Base-by-base conservation (phyloP, 2,113 vertebrate genomes). In the Psephotus haematonotus region DNA sequence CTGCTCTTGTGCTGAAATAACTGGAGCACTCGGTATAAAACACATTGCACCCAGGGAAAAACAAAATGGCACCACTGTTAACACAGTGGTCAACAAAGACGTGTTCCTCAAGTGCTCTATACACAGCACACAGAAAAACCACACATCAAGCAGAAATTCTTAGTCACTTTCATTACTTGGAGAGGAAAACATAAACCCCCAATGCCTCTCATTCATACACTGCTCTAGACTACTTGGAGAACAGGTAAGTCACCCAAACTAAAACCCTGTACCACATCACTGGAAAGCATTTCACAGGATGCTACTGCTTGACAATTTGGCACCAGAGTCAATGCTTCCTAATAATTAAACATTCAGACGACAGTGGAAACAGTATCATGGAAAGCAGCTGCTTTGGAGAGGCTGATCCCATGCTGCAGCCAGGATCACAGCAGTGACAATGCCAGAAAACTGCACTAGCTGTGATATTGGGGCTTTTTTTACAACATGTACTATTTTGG, bases 101-200 rank as follows among this genome's bases (percentile, higher is more conserved):
- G 0, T 3, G 7, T 29, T 27, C 62, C 7, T 23, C 62, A 31
- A 25, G 59, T 0, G 1, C 29, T 17, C 8, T 1, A 29, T 2
- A n/a, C 49, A 41, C 13, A 59, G 62, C 57, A 28, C 27, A 9
- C 1, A 3, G 14, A 50, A 64, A 18, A 93, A 6, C 19, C 77
- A 52, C 29, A 28, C 13, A 1, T 2, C 1, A 0, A 71, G 75
- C 15, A 78, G 31, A 82, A 85, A 52, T 47, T 52, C 70, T 13
- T 41, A 18, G 27, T 7, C 1, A 0, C 33, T 71, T 71, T 76
- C 28, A 24, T 15, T 27, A 55, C 22, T 41, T 46, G 31, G 33
- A 68, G 24, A 63, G 50, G 46, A 29, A 69, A 83, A 67, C 8
- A 10, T 1, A 9, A 33, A 29, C 17, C 11, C 24, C 15, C 10